Percentiles rank a stretch among this genome's conserved stretches.
Evolutionary conservation across 1,140 invertebrate species (phyloP).

Genomic region (Philopotamus ludificatus): DNA sequence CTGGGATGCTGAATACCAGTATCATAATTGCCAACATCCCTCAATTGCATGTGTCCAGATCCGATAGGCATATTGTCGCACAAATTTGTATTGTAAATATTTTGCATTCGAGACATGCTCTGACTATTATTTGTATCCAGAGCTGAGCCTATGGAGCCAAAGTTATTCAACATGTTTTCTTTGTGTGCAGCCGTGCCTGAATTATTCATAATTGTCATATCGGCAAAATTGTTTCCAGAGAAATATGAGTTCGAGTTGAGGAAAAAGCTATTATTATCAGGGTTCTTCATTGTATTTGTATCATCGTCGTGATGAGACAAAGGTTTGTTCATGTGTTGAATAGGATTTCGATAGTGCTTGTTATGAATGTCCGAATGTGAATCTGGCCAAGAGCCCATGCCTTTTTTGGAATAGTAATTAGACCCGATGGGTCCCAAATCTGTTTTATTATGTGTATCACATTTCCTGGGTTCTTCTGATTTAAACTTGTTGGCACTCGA

Average conservation of each 20-base stretch:
- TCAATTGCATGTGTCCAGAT: not conserved
- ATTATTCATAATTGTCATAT: slow-evolving; percentile 15
- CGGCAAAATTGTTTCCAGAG: slow-evolving; percentile 17
- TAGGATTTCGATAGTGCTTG: slow-evolving; percentile 9
- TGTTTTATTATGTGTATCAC: slow-evolving; percentile 11
- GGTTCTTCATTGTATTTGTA: slow-evolving; percentile 15
- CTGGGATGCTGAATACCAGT: slow-evolving; percentile 14
- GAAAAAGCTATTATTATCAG: slow-evolving; percentile 33
- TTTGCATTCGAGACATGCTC: slow-evolving; percentile 5
- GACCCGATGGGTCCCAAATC: slow-evolving; percentile 40
- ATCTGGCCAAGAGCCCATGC: slow-evolving; percentile 27
- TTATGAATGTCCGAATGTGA: slow-evolving; percentile 22
- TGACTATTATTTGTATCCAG: not conserved
- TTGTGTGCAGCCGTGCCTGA: not conserved
- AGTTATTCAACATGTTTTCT: slow-evolving; percentile 16
- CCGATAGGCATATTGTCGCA: slow-evolving; percentile 3
- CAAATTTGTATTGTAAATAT: not conserved
- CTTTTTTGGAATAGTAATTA: slow-evolving; percentile 35
- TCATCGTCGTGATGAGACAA: slow-evolving; percentile 31
- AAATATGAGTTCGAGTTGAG: slow-evolving; percentile 28
- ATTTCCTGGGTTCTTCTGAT: slow-evolving; percentile 25
- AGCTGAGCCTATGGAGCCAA: slow-evolving; percentile 23
- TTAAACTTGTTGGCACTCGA: not conserved
- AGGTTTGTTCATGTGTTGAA: slow-evolving; percentile 10
- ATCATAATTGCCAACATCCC: slow-evolving; percentile 15